Evolutionary conservation across 64 coral and sea anemone genomes (phyloP), one percentile per base, ranked within the genome.

Genomic region (Acropora tenuis): DNA sequence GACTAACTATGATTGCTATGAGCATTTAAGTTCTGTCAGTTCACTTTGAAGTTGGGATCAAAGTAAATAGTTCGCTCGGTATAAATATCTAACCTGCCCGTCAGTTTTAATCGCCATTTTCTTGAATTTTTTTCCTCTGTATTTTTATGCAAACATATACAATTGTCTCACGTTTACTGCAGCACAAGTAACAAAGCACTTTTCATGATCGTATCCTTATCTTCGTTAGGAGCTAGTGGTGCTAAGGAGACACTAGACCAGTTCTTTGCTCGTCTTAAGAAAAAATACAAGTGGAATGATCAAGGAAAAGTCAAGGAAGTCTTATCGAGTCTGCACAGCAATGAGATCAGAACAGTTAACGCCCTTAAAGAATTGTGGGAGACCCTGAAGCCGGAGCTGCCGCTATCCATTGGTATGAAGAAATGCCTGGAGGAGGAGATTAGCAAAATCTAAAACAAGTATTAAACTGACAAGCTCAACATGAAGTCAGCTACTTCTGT

Each of bases 401-500:
- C 88, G 15, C 84, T 96, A 82, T 92, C 95, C 13, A 96, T 82
- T 87, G 91, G 91, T 4, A 93, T 96, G 87, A 88, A 77, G 20
- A 47, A 61, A 65, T 75, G 65, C 55, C 55, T 96, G n/a, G 90
- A 96, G 30, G 59, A 58, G 13, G 94, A 91, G 45, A 47, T 96
- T 8, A 44, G 58, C 52, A 41, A 77, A 42, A 77, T 86, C 41
- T 83, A 83, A 67, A 83, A 42, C 13, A 7, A 52, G 10, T 48
- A 3, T 12, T 9, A 8, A 44, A 4, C 18, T 30, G 4, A 5
- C 3, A 71, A 30, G 19, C 18, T 19, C 4, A 71, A 63, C 13
- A 63, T 12, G 10, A 63, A 63, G 2, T 30, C 30, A 30, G 30
- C 30, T n/a, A n/a, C n/a, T n/a, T n/a, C n/a, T n/a, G n/a, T n/a